phyloP scores from a whole-genome alignment of 2,797 vertebrate genomes.

The Acanthornis magna region DNA sequence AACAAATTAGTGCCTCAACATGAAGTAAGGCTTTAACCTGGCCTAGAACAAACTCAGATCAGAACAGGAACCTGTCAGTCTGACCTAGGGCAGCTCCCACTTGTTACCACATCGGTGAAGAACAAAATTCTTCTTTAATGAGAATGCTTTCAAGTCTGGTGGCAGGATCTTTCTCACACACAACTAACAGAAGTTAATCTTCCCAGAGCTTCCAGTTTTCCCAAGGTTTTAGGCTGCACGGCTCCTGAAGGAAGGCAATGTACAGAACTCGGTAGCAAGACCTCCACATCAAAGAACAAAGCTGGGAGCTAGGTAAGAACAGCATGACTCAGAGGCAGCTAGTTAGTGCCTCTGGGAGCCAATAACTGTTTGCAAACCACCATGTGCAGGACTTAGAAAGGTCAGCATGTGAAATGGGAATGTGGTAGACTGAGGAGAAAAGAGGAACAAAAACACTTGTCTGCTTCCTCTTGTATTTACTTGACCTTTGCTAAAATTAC shows the following conservation, averaged over 20 bases:
- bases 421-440: background rate
- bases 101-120: background rate
- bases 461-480: constrained; percentile 50
- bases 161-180: background rate
- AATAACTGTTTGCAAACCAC: constrained; percentile 20
- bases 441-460: constrained; percentile 27
- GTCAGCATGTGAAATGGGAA: constrained; percentile 47
- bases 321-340: background rate
- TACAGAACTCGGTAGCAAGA: background rate
- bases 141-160: background rate
- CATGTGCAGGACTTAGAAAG: background rate
- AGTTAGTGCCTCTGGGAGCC: background rate
- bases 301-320: background rate
- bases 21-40: background rate
- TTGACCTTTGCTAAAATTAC: constrained; percentile 51
- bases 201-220: background rate
- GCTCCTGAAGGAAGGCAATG: background rate
- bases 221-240: background rate
- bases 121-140: background rate
- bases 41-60: background rate
- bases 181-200: background rate
- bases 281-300: background rate
- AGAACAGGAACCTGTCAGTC: background rate
- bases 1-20: background rate
- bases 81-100: background rate